These are phyloP conservation scores for Corvus cornix DNA, from an alignment of 2,113 vertebrate genomes.

Conservation along the genomic window DNA sequence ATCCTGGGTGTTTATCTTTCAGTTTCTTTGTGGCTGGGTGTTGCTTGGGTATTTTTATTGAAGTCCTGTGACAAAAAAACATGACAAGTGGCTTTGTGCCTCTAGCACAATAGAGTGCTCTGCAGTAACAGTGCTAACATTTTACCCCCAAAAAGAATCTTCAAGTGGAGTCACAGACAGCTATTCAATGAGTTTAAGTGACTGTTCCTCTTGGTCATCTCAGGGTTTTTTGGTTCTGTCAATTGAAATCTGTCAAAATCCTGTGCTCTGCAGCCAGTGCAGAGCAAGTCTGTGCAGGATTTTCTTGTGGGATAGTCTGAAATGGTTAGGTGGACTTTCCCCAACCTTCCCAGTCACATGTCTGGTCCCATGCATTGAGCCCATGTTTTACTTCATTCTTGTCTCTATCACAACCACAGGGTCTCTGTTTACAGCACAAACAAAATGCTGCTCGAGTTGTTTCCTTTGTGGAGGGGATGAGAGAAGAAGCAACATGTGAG, in stretches of 20 bases:
- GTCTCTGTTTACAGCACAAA: not conserved
- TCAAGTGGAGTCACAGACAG: not conserved
- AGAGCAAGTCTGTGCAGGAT: not conserved
- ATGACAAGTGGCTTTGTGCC: not conserved
- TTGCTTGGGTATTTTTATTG: not conserved
- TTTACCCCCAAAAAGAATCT: not conserved
- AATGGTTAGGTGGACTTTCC: not conserved
- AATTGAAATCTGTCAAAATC: not conserved
- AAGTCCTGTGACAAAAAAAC: not conserved
- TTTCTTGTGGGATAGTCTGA: not conserved
- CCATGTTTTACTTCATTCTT: not conserved
- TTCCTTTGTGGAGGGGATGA: not conserved
- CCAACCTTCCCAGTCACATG: not conserved
- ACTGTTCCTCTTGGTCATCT: not conserved
- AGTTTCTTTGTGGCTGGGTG: not conserved
- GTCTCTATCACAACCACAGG: not conserved
- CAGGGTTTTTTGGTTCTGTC: not conserved
- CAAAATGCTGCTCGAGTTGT: not conserved
- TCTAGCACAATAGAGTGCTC: not conserved
- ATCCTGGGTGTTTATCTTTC: not conserved
- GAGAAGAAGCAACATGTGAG: not conserved
- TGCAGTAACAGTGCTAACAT: not conserved
- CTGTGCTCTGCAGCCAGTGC: not conserved
- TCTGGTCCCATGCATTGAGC: rapidly evolving
- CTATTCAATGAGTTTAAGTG: not conserved